phyloP scores from a whole-genome alignment of 2,797 vertebrate species.

The Bovichtus diacanthus region DNA sequence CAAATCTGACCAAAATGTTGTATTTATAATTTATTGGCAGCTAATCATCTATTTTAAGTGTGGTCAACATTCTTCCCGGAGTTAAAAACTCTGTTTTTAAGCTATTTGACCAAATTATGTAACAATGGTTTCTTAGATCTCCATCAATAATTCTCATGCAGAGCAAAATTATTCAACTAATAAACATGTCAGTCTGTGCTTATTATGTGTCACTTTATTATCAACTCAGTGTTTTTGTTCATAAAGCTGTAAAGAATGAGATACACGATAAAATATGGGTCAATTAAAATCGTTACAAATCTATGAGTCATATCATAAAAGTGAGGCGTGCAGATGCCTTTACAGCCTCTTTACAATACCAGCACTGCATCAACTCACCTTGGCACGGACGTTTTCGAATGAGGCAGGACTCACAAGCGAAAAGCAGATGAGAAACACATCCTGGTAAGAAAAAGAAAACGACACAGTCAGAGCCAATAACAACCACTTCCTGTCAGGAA shows the following conservation, averaged over 20 bases:
- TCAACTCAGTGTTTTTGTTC: not conserved
- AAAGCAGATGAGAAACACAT: slow-evolving; percentile 99
- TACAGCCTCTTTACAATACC: not conserved
- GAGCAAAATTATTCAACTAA: not conserved
- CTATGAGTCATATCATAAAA: not conserved
- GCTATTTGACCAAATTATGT: not conserved
- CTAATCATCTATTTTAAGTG: not conserved
- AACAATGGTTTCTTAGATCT: not conserved
- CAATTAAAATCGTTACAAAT: not conserved
- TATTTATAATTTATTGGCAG: not conserved
- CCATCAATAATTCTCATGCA: not conserved
- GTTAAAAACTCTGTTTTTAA: not conserved
- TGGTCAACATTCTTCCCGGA: not conserved
- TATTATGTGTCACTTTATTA: not conserved
- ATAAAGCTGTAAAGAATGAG: not conserved
- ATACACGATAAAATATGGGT: not conserved
- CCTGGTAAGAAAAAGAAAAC: slow-evolving; percentile 80
- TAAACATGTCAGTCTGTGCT: not conserved
- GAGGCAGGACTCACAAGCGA: slow-evolving; percentile 99
- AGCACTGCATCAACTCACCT: slow-evolving; percentile 61
- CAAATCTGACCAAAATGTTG: no score
- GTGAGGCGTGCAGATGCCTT: no score
- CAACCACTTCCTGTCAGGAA: slow-evolving; percentile 37
- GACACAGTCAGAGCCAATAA: slow-evolving; percentile 38
- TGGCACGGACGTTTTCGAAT: slow-evolving; percentile 97